A percentile compares a stretch with the other conserved stretches of the same genome.
phyloP scores from a whole-genome alignment of 2,797 vertebrate species.

The Megaceryle alcyon region DNA sequence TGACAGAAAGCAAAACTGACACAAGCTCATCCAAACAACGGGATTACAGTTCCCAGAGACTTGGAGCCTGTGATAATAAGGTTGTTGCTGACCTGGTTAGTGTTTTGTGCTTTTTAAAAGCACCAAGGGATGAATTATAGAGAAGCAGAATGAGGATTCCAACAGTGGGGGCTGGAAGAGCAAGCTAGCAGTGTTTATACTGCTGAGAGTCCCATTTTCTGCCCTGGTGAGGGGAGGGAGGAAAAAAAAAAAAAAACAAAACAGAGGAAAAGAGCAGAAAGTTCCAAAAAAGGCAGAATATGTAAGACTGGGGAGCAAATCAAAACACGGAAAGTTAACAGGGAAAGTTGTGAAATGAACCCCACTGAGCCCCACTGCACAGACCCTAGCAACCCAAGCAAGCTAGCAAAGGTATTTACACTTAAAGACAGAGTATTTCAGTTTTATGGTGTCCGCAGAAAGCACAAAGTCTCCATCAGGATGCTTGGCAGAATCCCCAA shows the following conservation, averaged over 20 bases:
- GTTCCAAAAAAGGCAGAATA: background rate
- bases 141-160: background rate
- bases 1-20: slow-evolving; percentile 60
- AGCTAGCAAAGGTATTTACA: background rate
- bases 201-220: background rate
- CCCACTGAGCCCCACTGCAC: background rate
- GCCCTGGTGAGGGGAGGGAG: background rate
- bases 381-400: background rate
- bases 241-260: background rate
- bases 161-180: background rate
- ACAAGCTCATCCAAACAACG: slow-evolving; percentile 59
- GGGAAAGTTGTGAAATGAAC: background rate
- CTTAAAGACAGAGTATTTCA: background rate
- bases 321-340: background rate
- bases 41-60: slow-evolving; percentile 60
- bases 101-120: slow-evolving; percentile 29
- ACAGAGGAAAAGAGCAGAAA: background rate
- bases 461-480: background rate
- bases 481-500: background rate
- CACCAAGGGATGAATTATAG: background rate
- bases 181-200: background rate
- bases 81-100: slow-evolving; percentile 61
- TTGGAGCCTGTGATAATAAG: slow-evolving; percentile 26
- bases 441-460: background rate
- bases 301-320: background rate